These are phyloP conservation scores for Pipa parva DNA, from an alignment of 2,113 vertebrate genomes.

Conservation along the genomic window DNA sequence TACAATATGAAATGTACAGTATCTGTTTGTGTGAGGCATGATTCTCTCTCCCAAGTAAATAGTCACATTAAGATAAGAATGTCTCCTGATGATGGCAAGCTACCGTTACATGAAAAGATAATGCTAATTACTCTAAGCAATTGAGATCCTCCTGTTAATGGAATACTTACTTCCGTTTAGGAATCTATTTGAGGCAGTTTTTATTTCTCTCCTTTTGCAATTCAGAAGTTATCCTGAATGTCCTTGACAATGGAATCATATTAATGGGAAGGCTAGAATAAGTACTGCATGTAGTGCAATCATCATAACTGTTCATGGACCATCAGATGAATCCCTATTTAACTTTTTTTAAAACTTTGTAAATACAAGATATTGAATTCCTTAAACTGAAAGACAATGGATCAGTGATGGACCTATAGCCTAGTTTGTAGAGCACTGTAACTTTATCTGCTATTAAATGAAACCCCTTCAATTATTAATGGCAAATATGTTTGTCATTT, in stretches of 20 bases:
- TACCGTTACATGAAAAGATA: constrained; percentile 8
- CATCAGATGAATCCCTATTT: no score
- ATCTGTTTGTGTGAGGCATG: not conserved
- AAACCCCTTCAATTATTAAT: no score
- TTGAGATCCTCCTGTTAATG: constrained; percentile 9
- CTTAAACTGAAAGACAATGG: no score
- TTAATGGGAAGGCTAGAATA: not conserved
- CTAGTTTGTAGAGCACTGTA: no score
- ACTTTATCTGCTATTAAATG: no score
- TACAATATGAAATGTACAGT: not conserved
- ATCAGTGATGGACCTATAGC: no score
- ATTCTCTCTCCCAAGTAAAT: constrained; percentile 8
- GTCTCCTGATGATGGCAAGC: constrained; percentile 6
- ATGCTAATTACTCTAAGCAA: constrained; percentile 22
- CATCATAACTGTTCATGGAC: no score
- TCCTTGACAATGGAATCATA: not conserved
- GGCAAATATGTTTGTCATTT: no score
- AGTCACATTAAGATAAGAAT: constrained; percentile 17
- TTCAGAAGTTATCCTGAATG: not conserved
- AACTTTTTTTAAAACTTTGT: no score
- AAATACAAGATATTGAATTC: no score
- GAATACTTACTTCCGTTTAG: constrained; percentile 20
- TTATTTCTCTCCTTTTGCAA: constrained; percentile 1
- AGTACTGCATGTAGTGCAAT: no score
- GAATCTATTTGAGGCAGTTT: not conserved